A percentile compares a stretch with the other conserved stretches of the same genome.
These are phyloP conservation scores for Artibeus jamaicensis DNA, from an alignment of 2,797 vertebrate genomes.

Conservation along the genomic window DNA sequence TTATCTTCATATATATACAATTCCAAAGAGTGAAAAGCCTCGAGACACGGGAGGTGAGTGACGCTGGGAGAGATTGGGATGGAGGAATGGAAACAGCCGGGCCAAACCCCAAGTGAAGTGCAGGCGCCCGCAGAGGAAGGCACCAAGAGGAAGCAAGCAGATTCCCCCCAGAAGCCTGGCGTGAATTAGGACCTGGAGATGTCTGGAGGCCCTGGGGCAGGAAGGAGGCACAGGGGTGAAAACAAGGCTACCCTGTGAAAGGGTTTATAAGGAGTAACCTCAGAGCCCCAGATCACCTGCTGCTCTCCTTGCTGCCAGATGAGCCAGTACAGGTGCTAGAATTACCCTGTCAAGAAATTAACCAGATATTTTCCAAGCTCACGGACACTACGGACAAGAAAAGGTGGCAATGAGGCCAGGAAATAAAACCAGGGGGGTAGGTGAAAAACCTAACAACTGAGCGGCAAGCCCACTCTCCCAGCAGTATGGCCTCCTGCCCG, in stretches of 20 bases:
- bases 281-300: not conserved
- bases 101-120: not conserved
- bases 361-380: not conserved
- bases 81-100: not conserved
- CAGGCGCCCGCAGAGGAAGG: not conserved
- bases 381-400: not conserved
- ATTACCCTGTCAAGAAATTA: not conserved
- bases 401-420: not conserved
- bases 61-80: too few species aligned
- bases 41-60: not conserved
- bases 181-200: not conserved
- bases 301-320: not conserved
- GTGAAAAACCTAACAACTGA: not conserved
- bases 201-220: fast-evolving
- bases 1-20: not conserved
- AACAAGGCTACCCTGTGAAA: not conserved
- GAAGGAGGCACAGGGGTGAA: not conserved
- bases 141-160: not conserved
- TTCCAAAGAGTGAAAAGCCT: not conserved
- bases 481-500: not conserved
- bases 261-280: not conserved
- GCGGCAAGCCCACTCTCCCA: not conserved
- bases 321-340: not conserved
- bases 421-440: not conserved
- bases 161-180: not conserved